Percentiles rank a stretch among this genome's conserved stretches.
Evolutionary conservation across 2,888 invertebrate species (phyloP).

Genomic region (Selenia dentaria): DNA sequence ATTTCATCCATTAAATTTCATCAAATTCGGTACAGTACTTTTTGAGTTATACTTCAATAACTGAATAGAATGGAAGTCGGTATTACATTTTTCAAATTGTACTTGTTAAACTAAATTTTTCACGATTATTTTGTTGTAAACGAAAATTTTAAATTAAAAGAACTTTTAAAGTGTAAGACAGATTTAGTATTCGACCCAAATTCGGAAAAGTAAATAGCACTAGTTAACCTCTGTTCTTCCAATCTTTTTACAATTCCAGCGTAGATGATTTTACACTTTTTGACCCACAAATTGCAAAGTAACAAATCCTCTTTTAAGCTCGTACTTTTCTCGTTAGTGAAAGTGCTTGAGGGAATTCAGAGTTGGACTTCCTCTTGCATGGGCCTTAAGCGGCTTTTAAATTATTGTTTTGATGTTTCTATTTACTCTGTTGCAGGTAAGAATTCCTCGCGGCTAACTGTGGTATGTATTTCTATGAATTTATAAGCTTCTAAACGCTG

Average conservation of each 20-base stretch:
- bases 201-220: neutral
- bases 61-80: too few relatives aligned
- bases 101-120: too few relatives aligned
- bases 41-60: too few relatives aligned
- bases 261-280: slow-evolving; percentile 12
- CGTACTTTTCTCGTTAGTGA: slow-evolving; percentile 36
- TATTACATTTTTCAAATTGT: too few relatives aligned
- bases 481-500: too few relatives aligned
- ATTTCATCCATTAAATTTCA: too few relatives aligned
- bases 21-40: too few relatives aligned
- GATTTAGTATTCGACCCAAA: too few relatives aligned
- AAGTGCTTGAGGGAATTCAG: slow-evolving; percentile 26
- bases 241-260: slow-evolving; percentile 6
- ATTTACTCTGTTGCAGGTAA: slow-evolving; percentile 20
- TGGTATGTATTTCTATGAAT: slow-evolving; percentile 17
- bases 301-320: slow-evolving; percentile 24
- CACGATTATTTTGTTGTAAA: too few relatives aligned
- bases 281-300: slow-evolving; percentile 30
- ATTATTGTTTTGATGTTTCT: slow-evolving; percentile 23
- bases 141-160: too few relatives aligned
- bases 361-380: slow-evolving; percentile 12
- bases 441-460: too few relatives aligned
- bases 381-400: slow-evolving; percentile 15
- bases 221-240: neutral
- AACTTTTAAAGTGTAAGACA: too few relatives aligned